Evolutionary conservation across 2,113 vertebrate genomes (phyloP), one percentile per base, ranked within the genome.

Genomic region (Phylloscopus trochilus): DNA sequence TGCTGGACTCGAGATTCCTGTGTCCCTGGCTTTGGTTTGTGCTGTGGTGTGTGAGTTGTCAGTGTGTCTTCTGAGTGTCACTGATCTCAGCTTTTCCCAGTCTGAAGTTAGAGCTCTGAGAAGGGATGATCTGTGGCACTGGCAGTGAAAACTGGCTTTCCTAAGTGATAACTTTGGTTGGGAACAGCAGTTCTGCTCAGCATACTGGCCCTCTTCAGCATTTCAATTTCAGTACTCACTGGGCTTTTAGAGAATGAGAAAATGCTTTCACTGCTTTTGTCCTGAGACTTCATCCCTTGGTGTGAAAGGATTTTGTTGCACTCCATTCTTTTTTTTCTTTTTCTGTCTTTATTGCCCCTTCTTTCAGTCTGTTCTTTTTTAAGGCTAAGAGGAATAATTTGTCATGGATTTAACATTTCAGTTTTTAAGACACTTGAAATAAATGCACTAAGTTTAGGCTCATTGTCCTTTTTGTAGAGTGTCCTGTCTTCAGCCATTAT

Each of bases 341-440:
- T 22, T 22, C 31, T 75, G 49, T 73, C 68, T 47, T 74, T 70
- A 68, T 86, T 96, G 52, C 86, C 44, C 28, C 64, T 90, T 59
- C 39, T 24, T 24, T 89, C 52, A 27, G 33, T 74, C 46, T 86
- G 2, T 41, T 93, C 66, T 83, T 90, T 90, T 79, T 74, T 59
- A 68, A 92, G 79, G 52, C 44, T 55, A 49, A 80, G 63, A 77
- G 64, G 46, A 76, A 81, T 92, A 86, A 87, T 89, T 96, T 93
- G 82, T 81, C 59, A 81, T 94, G 72, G 75, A 66, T 94, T 86
- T 80, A 27, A 90, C 0, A 76, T 56, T 84, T n/a, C 30, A 52
- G 21, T 55, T 96, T 90, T 90, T 90, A 90, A 83, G 80, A 79
- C 72, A 23, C 35, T 44, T 56, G 76, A 90, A 93, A 90, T 83